phyloP scores from a whole-genome alignment of 2,888 invertebrate species.

The Leptopilina syphax region DNA sequence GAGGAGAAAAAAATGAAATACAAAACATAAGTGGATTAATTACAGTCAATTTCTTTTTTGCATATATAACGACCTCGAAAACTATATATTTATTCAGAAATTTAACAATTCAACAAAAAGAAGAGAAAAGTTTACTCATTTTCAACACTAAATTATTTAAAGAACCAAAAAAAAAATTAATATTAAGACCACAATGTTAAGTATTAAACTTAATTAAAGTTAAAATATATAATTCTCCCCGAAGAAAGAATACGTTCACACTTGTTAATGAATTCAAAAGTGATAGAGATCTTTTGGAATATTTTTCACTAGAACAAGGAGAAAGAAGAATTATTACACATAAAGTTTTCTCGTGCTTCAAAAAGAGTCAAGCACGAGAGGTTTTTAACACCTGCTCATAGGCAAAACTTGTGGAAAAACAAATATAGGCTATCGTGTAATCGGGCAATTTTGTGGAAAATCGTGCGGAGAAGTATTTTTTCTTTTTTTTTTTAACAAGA shows the following conservation, averaged over 20 bases:
- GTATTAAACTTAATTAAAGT: too few species aligned
- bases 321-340: constrained; percentile 14
- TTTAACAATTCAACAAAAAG: not conserved
- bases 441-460: constrained; percentile 16
- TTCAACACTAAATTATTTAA: too few species aligned
- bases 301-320: not conserved
- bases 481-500: too few species aligned
- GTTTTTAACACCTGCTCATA: constrained; percentile 21
- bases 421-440: constrained; percentile 1
- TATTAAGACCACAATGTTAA: too few species aligned
- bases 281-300: constrained; percentile 30
- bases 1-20: too few species aligned
- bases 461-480: not conserved
- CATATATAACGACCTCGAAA: too few species aligned
- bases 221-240: not conserved
- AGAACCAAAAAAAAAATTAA: too few species aligned
- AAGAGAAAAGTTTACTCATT: too few species aligned
- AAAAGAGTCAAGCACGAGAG: constrained; percentile 9
- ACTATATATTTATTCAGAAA: not conserved
- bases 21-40: too few species aligned
- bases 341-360: not conserved
- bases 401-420: constrained; percentile 1
- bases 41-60: too few species aligned
- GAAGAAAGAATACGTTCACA: constrained; percentile 23
- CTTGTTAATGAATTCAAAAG: constrained; percentile 30